A percentile compares a stretch with the other conserved stretches of the same genome.
These are phyloP conservation scores for Nanorana parkeri DNA, from an alignment of 2,113 vertebrate species.

Conservation along the genomic window DNA sequence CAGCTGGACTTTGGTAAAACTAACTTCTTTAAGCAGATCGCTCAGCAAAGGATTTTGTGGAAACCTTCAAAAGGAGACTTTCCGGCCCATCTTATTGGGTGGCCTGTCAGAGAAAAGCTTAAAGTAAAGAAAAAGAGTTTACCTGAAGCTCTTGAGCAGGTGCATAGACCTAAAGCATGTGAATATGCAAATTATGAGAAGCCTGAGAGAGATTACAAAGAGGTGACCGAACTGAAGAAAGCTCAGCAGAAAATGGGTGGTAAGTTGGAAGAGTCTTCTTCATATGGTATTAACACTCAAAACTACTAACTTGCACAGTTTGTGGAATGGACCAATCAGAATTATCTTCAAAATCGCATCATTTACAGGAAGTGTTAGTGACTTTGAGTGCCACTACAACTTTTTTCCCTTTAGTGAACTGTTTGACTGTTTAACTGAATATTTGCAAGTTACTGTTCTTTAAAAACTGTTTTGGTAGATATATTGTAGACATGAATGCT, in stretches of 20 bases:
- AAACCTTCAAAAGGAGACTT: constrained; percentile 59
- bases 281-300: background rate
- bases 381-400: no score
- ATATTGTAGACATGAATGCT: no score
- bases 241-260: constrained; percentile 63
- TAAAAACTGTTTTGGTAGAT: no score
- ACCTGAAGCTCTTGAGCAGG: constrained; percentile 49
- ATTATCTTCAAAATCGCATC: background rate
- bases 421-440: no score
- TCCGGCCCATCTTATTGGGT: constrained; percentile 61
- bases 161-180: constrained; percentile 61
- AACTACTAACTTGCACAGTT: background rate
- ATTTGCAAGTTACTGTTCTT: no score
- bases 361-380: no score
- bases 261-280: constrained; percentile 58
- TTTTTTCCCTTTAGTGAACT: no score
- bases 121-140: constrained; percentile 55
- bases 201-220: constrained; percentile 56
- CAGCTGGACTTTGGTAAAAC: constrained; percentile 58
- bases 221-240: constrained; percentile 58
- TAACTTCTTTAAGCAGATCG: constrained; percentile 57
- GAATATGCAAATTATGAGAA: constrained; percentile 58
- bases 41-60: constrained; percentile 65
- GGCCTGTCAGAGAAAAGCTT: constrained; percentile 64
- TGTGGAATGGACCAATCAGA: background rate